Conservation (phyloP, 2,113 vertebrate genomes). For the Hypanus sabinus region DNA sequence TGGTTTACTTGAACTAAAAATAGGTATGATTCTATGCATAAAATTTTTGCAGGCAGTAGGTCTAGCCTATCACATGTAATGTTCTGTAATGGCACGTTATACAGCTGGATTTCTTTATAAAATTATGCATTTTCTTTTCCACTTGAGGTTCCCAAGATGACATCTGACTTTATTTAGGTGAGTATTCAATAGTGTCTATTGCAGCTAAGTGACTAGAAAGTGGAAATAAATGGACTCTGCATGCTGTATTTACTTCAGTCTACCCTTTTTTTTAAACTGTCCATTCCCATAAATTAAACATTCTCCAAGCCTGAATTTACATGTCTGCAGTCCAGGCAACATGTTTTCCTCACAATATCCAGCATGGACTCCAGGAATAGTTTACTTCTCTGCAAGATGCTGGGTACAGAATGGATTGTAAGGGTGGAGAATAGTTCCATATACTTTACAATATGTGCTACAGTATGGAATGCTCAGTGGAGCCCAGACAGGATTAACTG, state of each 20-base stretch:
- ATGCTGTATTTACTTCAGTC: background rate
- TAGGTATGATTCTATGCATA: background rate
- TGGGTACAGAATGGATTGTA: background rate
- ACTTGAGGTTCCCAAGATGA: background rate
- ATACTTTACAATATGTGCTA: background rate
- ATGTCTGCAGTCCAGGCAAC: background rate
- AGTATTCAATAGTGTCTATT: conserved; percentile 6
- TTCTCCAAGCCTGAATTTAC: too few relatives aligned
- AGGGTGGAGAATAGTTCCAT: conserved; percentile 5
- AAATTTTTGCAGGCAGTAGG: background rate
- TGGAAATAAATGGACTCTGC: conserved; percentile 18
- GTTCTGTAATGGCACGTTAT: background rate
- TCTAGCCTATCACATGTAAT: conserved; percentile 1
- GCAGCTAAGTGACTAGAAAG: conserved; percentile 22
- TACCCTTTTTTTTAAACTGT: background rate
- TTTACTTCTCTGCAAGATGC: background rate
- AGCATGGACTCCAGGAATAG: background rate
- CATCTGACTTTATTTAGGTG: conserved; percentile 20
- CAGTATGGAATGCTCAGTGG: background rate
- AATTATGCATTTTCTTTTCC: conserved; percentile 28
- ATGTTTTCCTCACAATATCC: conserved; percentile 24
- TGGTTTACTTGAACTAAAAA: background rate
- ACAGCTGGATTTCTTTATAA: conserved; percentile 34
- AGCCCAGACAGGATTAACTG: background rate
- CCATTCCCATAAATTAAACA: conserved; percentile 7